Base-by-base conservation (phyloP, 2,113 vertebrate species). In the Micronycteris hirsuta region DNA sequence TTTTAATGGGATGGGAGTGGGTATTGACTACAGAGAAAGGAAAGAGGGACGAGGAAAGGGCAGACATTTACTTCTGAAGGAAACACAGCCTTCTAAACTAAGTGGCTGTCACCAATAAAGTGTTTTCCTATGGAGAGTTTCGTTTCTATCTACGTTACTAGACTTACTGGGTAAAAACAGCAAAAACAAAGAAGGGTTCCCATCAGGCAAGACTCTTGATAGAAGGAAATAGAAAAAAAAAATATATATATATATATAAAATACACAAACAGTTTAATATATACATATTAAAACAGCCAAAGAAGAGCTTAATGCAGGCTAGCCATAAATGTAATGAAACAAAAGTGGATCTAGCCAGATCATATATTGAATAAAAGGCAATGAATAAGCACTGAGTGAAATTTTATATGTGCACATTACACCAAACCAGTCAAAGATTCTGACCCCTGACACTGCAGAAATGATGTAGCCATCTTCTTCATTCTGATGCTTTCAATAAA, bases 281-380 rank as follows among this genome's bases (percentile, higher is more conserved):
- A 91, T 94, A 87, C 84, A 49, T 95, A 96, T 96, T 97, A 97
- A 98, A 98, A 93, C 63, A 97, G 71, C 97, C 91, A 91, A 95
- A 95, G 92, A 98, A 97, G 97, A 89, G 89, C 97, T 97, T 97
- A 97, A 93, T 96, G 73, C 45, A 70, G 92, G 96, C 89, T 92
- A 98, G 83, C 85, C 96, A 95, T 95, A 97, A 93, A 98, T 96
- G 96, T 96, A 98, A 97, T 97, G 97, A 98, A 98, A 97, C 96
- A 98, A 93, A 98, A 98, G 97, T 95, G 91, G 92, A 97, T 94
- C 94, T 97, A 95, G 88, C 96, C 96, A 97, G 97, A 98, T 97
- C 97, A 97, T 97, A 97, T 97, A 98, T 98, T 98, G 98, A 99
- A 98, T 98, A 98, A 98, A 98, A 98, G 96, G 97, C 98, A 98